Conservation (phyloP, 1,140 invertebrate genomes). For the Trichoplusia ni region DNA sequence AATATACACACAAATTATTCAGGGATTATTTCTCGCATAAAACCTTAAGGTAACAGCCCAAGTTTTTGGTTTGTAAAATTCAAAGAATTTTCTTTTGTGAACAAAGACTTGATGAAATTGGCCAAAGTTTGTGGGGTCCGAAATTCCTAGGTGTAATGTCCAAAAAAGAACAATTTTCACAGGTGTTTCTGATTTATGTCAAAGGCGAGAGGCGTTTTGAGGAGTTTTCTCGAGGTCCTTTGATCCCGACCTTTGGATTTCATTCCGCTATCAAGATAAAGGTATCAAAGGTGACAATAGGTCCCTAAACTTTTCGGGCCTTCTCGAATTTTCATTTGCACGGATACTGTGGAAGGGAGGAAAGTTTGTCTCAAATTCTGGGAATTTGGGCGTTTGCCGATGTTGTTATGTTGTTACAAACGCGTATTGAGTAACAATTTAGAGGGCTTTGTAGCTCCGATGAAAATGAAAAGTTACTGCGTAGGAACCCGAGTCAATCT, state of each 20-base stretch:
- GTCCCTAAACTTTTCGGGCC: constrained; percentile 1
- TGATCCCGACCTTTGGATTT: constrained; percentile 17
- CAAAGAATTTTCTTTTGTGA: background rate
- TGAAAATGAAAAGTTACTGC: too few relatives aligned
- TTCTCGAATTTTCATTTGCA: constrained; percentile 22
- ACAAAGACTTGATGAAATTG: background rate
- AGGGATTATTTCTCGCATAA: background rate
- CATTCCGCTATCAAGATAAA: constrained; percentile 23
- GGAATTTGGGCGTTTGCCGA: constrained; percentile 4
- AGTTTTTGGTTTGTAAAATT: constrained; percentile 3
- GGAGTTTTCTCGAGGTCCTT: constrained; percentile 9
- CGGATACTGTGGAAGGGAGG: background rate
- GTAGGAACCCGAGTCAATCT: too few relatives aligned
- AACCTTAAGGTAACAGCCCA: background rate
- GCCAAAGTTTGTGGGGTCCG: background rate
- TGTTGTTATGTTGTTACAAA: constrained; percentile 9
- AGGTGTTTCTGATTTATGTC: constrained; percentile 27
- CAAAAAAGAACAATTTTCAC: constrained; percentile 1
- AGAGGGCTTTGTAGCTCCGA: background rate
- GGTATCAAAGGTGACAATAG: constrained; percentile 28
- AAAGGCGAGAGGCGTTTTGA: constrained; percentile 7
- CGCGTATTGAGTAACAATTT: background rate
- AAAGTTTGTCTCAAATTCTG: constrained; percentile 14
- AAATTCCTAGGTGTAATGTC: too few relatives aligned
- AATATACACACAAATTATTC: too few relatives aligned